Evolutionary conservation across 2,888 invertebrate genomes (phyloP).

Genomic region (Hermodice carunculata): DNA sequence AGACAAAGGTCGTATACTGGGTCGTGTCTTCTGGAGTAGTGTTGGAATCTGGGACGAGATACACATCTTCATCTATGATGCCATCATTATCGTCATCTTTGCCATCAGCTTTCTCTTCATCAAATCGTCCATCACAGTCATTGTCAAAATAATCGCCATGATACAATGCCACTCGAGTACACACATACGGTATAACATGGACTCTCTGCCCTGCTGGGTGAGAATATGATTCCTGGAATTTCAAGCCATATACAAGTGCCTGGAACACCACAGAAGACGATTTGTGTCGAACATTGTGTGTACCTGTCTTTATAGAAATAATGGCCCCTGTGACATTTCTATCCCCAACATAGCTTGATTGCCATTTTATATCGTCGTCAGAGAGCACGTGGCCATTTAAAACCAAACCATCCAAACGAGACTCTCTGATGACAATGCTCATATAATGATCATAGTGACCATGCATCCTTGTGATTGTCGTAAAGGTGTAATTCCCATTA

Average conservation of each 20-base stretch:
- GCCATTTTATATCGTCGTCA: conserved; percentile 17
- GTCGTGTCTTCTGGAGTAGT: background rate
- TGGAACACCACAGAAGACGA: conserved; percentile 46
- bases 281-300: conserved; percentile 44
- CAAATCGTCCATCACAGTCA: conserved; percentile 40
- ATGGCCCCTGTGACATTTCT: background rate
- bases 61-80: conserved; percentile 36
- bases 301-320: conserved; percentile 21
- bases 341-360: background rate
- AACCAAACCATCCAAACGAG: background rate
- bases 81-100: conserved; percentile 37
- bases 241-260: conserved; percentile 49
- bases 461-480: conserved; percentile 36
- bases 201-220: conserved; percentile 44
- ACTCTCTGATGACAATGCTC: conserved; percentile 12
- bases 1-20: background rate
- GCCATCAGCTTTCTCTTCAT: conserved; percentile 37
- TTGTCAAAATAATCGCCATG: conserved; percentile 38
- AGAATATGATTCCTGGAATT: conserved; percentile 51
- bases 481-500: conserved; percentile 46
- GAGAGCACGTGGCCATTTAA: conserved; percentile 14
- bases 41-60: background rate
- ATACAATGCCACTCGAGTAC: conserved; percentile 2
- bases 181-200: conserved; percentile 6
- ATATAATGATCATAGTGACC: conserved; percentile 27